Evolutionary conservation across 2,888 invertebrate species (phyloP).

Genomic region (Hedya salicella): DNA sequence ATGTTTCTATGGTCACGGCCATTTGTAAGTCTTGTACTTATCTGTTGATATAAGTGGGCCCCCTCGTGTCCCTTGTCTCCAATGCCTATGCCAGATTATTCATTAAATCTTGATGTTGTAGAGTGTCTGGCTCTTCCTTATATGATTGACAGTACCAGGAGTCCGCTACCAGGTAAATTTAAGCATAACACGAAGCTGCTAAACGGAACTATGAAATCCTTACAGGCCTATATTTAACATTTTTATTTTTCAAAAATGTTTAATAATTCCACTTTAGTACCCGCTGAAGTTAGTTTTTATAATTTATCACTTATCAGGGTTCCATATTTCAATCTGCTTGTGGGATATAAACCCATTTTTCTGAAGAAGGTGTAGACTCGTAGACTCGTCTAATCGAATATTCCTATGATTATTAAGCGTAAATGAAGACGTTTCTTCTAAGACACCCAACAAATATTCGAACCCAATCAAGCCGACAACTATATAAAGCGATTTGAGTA

Average conservation of each 20-base stretch:
- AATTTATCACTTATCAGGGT: no score
- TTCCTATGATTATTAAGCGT: no score
- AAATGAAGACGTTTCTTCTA: no score
- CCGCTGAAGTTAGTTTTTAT: no score
- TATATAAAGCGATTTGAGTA: no score
- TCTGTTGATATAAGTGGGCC: not conserved
- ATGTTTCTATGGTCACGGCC: not conserved
- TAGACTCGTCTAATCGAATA: no score
- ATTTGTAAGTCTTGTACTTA: not conserved
- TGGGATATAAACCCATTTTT: no score
- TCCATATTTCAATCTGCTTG: no score
- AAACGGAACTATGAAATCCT: not conserved
- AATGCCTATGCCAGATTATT: no score
- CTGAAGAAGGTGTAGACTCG: no score
- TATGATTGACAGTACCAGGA: not conserved
- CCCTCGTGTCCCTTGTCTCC: not conserved
- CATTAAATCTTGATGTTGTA: not conserved
- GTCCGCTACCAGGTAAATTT: constrained; percentile 13
- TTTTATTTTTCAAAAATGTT: not conserved
- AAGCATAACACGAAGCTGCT: not conserved
- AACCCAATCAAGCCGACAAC: no score
- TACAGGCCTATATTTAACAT: not conserved
- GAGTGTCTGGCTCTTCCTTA: not conserved
- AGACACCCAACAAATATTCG: no score
- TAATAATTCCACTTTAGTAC: not conserved